phyloP scores from a whole-genome alignment of 2,888 invertebrate genomes.

The Cephalotes varians region DNA sequence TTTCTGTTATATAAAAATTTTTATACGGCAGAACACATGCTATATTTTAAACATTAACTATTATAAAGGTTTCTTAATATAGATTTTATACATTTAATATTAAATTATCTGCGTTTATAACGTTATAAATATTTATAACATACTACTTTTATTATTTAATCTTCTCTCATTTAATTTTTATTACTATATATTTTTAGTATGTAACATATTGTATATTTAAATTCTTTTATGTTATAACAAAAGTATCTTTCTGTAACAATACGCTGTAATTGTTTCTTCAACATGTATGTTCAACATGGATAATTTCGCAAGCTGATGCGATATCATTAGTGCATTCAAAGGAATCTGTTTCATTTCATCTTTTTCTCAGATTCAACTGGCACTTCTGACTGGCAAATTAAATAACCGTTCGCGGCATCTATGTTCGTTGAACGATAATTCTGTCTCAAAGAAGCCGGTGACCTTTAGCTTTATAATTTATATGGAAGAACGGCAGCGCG shows the following conservation, averaged over 20 bases:
- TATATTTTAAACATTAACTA: background rate
- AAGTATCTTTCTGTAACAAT: background rate
- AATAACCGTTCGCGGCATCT: conserved; percentile 63
- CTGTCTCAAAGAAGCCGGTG: conserved; percentile 75
- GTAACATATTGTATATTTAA: background rate
- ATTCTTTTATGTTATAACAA: background rate
- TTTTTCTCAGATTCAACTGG: background rate
- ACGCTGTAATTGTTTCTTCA: background rate
- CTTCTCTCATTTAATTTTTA: background rate
- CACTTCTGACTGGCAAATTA: conserved; percentile 46
- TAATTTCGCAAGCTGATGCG: background rate
- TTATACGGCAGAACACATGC: background rate
- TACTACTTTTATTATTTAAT: background rate
- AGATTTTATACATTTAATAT: background rate
- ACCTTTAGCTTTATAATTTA: conserved; percentile 82
- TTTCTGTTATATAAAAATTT: background rate
- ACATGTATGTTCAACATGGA: too few species aligned
- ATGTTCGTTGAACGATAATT: conserved; percentile 64
- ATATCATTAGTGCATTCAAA: background rate
- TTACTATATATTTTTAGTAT: background rate
- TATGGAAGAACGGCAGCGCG: conserved; percentile 72
- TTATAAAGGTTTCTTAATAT: background rate
- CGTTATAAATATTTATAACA: background rate
- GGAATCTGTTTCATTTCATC: background rate
- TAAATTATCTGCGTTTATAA: background rate